These are phyloP conservation scores for Cecropterus lyciades DNA, from an alignment of 1,140 invertebrate genomes.

Conservation along the genomic window DNA sequence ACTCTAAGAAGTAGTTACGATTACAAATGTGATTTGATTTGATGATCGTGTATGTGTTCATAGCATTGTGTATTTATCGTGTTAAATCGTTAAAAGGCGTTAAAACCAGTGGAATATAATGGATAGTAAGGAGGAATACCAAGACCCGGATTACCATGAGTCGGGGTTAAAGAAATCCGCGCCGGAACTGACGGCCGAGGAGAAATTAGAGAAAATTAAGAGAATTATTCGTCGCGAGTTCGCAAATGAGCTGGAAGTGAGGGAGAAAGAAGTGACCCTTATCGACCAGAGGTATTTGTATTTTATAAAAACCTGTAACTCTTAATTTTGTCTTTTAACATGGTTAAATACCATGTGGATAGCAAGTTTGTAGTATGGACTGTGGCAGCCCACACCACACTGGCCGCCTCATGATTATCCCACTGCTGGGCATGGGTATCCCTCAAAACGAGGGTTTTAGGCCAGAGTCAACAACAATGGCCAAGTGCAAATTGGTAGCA, in stretches of 20 bases:
- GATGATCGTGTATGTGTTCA: constrained; percentile 13
- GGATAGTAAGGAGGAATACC: constrained; percentile 70
- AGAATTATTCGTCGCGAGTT: constrained; percentile 73
- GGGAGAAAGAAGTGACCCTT: constrained; percentile 70
- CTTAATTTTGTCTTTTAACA: too few relatives aligned
- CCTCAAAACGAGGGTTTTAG: too few relatives aligned
- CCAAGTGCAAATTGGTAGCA: too few relatives aligned
- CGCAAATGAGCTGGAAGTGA: constrained; percentile 65
- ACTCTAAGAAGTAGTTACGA: too few relatives aligned
- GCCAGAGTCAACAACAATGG: too few relatives aligned
- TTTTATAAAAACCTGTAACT: neutral
- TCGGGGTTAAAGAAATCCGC: constrained; percentile 51
- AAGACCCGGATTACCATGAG: constrained; percentile 77
- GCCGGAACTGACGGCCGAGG: constrained; percentile 52
- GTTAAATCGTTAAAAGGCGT: neutral
- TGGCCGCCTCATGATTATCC: too few relatives aligned
- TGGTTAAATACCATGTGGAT: too few relatives aligned
- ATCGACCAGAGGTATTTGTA: constrained; percentile 71
- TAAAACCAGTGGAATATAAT: constrained; percentile 43
- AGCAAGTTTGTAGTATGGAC: too few relatives aligned
- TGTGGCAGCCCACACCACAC: too few relatives aligned
- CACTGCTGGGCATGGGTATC: too few relatives aligned
- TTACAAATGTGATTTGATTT: too few relatives aligned
- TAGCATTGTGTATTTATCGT: neutral
- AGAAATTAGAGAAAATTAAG: constrained; percentile 71